A percentile compares a stretch with the other conserved stretches of the same genome.
phyloP scores from a whole-genome alignment of 1,140 invertebrate species.

The Drosophila jambulina region DNA sequence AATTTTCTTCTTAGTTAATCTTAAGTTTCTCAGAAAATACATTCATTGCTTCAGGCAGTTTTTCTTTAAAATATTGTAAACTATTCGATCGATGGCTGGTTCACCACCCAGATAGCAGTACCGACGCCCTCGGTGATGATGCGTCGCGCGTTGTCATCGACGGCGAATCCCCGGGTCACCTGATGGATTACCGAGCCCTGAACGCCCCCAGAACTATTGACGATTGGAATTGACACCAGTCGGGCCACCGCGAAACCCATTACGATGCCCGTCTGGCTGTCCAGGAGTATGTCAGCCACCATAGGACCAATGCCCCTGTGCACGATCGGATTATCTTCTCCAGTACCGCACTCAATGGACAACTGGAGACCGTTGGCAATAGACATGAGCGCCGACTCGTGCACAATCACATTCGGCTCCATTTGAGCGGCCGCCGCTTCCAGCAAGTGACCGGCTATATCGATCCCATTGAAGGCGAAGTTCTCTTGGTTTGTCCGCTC shows the following conservation, averaged over 20 bases:
- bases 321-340: neutral
- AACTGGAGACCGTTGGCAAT: conserved; percentile 7
- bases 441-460: neutral
- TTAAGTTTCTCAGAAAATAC: neutral
- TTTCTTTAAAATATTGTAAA: neutral
- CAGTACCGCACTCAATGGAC: neutral
- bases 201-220: neutral
- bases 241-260: conserved; percentile 10
- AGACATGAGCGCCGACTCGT: neutral
- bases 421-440: conserved; percentile 1
- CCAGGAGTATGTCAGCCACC: conserved; percentile 8
- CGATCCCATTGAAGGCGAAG: conserved; percentile 1
- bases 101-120: neutral
- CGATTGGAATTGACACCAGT: neutral
- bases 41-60: neutral
- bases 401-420: neutral
- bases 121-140: conserved; percentile 2
- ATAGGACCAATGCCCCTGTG: conserved; percentile 1
- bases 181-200: conserved; percentile 9
- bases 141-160: neutral
- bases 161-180: conserved; percentile 11
- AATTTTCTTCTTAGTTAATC: too few relatives aligned
- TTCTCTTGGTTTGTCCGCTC: neutral
- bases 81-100: neutral
- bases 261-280: conserved; percentile 6